Percentiles rank a stretch among this genome's conserved stretches.
Evolutionary conservation across 35 echinoderm and acorn worm genomes (phyloP).

Genomic region (Antedon bifida): DNA sequence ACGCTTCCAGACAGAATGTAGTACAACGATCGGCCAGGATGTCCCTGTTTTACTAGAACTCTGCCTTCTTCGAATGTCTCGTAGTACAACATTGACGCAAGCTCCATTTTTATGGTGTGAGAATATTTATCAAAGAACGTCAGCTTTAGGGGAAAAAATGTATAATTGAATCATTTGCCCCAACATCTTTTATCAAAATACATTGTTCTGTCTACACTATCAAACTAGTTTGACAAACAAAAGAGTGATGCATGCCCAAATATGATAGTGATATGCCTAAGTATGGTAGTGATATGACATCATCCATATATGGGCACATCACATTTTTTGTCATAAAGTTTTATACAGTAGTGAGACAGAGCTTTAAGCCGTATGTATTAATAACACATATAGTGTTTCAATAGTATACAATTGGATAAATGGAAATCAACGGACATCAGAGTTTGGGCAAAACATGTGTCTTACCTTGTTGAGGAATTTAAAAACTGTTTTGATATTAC

Average conservation of each 20-base stretch:
- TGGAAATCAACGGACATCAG: conserved; percentile 83
- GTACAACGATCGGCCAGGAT: conserved; percentile 86
- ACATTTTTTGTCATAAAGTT: no score
- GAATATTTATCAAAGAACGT: conserved; percentile 84
- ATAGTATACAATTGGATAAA: no score
- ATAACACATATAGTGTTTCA: no score
- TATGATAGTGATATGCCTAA: no score
- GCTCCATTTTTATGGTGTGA: conserved; percentile 33
- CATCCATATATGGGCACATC: no score
- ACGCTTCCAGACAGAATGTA: conserved; percentile 68
- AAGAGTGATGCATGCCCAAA: no score
- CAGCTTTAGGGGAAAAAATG: conserved; percentile 29
- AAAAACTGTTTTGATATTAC: conserved; percentile 47
- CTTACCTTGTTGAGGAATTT: conserved; percentile 61
- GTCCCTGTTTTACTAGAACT: conserved; percentile 77
- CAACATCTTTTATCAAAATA: background rate
- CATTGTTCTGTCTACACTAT: no score
- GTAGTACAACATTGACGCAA: conserved; percentile 58
- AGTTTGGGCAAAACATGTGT: conserved; percentile 8
- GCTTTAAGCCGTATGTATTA: no score
- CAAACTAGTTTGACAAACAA: no score
- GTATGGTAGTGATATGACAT: no score
- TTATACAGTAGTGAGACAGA: background rate
- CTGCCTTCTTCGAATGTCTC: conserved; percentile 74
- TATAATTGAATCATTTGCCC: background rate